phyloP scores from a whole-genome alignment of 2,113 vertebrate species.

The Coptodon bakossiorum region DNA sequence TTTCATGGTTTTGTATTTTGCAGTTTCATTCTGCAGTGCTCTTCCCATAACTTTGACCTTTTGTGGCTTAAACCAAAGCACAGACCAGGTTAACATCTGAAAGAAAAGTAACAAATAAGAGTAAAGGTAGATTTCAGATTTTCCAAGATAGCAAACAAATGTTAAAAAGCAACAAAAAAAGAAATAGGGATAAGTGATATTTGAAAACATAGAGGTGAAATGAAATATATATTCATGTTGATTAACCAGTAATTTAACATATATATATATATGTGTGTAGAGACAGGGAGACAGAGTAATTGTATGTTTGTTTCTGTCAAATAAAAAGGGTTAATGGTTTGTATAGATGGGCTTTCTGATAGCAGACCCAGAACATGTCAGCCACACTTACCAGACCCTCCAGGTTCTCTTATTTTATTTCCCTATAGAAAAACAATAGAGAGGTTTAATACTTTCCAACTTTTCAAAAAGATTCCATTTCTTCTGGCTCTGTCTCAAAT shows the following conservation, averaged over 20 bases:
- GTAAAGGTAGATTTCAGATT: not conserved
- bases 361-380: not conserved
- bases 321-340: not conserved
- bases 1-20: not conserved
- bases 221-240: not conserved
- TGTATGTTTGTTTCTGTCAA: not conserved
- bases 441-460: not conserved
- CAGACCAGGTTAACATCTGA: not conserved
- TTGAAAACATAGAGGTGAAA: not conserved
- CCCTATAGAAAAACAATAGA: not conserved
- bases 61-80: not conserved
- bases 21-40: not conserved
- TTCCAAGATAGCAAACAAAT: not conserved
- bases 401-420: not conserved
- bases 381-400: not conserved
- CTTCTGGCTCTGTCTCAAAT: not conserved
- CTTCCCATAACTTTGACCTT: not conserved
- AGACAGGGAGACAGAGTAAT: not conserved
- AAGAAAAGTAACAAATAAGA: not conserved
- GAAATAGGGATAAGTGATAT: not conserved
- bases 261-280: fast-evolving
- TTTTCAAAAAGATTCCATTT: not conserved
- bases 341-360: not conserved
- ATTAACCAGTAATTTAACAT: not conserved
- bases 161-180: not conserved